Evolutionary conservation across 2,113 vertebrate species (phyloP).

Genomic region (Pangasianodon hypophthalmus): DNA sequence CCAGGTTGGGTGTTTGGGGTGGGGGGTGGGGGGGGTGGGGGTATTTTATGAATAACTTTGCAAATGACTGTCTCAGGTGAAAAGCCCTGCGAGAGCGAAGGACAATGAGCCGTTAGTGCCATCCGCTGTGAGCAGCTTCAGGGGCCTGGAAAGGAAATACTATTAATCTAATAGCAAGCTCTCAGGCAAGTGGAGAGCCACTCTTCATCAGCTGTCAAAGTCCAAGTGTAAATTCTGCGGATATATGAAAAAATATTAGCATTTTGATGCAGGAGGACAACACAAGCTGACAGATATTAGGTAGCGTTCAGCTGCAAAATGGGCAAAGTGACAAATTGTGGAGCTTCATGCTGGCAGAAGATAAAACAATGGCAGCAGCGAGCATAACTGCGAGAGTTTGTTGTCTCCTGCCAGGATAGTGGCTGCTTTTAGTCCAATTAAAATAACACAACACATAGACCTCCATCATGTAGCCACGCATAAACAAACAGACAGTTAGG

Average conservation of each 20-base stretch:
- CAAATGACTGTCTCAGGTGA: slow-evolving; percentile 65
- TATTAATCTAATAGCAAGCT: slow-evolving; percentile 82
- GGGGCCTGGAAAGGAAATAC: slow-evolving; percentile 64
- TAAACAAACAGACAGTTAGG: slow-evolving; percentile 72
- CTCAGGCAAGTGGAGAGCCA: slow-evolving; percentile 72
- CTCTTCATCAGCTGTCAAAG: slow-evolving; percentile 68
- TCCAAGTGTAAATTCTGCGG: slow-evolving; percentile 67
- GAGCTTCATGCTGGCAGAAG: slow-evolving; percentile 23
- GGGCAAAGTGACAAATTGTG: slow-evolving; percentile 34
- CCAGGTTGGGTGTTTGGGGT: slow-evolving; percentile 46
- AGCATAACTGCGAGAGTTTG: slow-evolving; percentile 6
- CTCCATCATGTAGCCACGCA: slow-evolving; percentile 72
- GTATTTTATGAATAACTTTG: slow-evolving; percentile 36
- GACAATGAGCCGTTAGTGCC: slow-evolving; percentile 47
- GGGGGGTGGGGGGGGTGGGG: slow-evolving; percentile 50
- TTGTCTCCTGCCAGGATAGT: slow-evolving; percentile 14
- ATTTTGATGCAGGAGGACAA: slow-evolving; percentile 67
- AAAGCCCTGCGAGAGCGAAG: slow-evolving; percentile 45
- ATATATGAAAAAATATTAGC: slow-evolving; percentile 79
- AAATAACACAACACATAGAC: slow-evolving; percentile 52
- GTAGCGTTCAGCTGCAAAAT: slow-evolving; percentile 38
- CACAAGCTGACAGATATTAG: slow-evolving; percentile 67
- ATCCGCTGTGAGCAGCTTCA: background rate
- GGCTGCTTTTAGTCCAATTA: slow-evolving; percentile 48
- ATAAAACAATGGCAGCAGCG: slow-evolving; percentile 9